These are phyloP conservation scores for Poliocrania exsul DNA, from an alignment of 2,797 vertebrate species.

Conservation along the genomic window DNA sequence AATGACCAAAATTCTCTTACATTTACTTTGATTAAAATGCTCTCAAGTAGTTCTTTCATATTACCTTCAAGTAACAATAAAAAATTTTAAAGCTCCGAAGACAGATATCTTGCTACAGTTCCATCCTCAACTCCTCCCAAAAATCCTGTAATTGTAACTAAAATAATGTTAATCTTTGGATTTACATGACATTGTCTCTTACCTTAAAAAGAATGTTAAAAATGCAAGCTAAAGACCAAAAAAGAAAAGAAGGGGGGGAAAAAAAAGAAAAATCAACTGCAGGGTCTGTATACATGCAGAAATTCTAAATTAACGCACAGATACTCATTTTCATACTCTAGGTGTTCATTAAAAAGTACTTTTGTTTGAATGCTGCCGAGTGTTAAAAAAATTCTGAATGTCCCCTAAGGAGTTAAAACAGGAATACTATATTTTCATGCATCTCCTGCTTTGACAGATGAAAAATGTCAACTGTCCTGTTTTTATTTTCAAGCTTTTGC, in stretches of 20 bases:
- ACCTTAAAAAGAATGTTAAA: conserved; percentile 34
- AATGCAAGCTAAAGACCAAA: conserved; percentile 51
- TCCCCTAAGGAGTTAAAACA: conserved; percentile 97
- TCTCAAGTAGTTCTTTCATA: neutral
- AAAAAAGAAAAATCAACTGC: neutral
- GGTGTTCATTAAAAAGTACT: conserved; percentile 75
- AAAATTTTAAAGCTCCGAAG: neutral
- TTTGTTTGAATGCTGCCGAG: conserved; percentile 72
- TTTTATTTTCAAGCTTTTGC: conserved; percentile 99
- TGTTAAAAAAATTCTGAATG: conserved; percentile 77
- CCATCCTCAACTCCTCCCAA: neutral
- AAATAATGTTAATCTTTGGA: neutral
- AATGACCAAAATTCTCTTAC: neutral
- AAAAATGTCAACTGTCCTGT: conserved; percentile 99
- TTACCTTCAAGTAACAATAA: neutral
- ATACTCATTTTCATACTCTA: conserved; percentile 50
- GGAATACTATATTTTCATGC: conserved; percentile 98
- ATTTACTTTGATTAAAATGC: neutral
- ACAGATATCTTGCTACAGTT: neutral
- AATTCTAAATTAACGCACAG: conserved; percentile 59
- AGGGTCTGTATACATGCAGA: neutral
- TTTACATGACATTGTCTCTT: conserved; percentile 8
- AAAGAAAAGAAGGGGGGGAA: neutral
- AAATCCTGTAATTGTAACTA: neutral
- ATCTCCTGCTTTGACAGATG: conserved; percentile 99